Evolutionary conservation across 2,888 invertebrate genomes (phyloP).

Genomic region (Plusia festucae): DNA sequence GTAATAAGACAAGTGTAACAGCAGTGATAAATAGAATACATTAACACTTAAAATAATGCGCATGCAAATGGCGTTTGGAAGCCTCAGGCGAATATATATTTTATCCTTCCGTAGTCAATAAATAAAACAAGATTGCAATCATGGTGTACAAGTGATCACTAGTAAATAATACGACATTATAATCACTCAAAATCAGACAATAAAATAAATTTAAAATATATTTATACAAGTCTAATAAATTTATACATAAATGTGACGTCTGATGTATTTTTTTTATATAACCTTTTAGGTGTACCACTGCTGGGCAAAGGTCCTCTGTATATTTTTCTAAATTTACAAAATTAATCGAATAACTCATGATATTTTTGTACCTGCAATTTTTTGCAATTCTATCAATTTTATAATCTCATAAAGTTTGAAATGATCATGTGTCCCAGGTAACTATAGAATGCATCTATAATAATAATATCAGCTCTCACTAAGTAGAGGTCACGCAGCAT

Average conservation of each 20-base stretch:
- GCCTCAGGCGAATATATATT: constrained; percentile 41
- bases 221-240: too few relatives aligned
- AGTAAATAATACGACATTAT: constrained; percentile 11
- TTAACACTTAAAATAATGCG: constrained; percentile 36
- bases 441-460: not conserved
- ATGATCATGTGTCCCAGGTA: not conserved
- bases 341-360: too few relatives aligned
- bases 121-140: constrained; percentile 33
- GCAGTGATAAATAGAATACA: constrained; percentile 35
- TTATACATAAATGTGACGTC: too few relatives aligned
- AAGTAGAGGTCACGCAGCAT: not conserved
- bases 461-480: not conserved
- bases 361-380: too few relatives aligned
- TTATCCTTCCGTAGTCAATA: constrained; percentile 39
- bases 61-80: constrained; percentile 30
- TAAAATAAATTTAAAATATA: too few relatives aligned
- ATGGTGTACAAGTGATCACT: constrained; percentile 37
- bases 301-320: too few relatives aligned
- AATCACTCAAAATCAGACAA: not conserved
- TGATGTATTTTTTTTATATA: too few relatives aligned
- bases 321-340: too few relatives aligned
- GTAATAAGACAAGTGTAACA: constrained; percentile 13
- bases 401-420: too few relatives aligned
- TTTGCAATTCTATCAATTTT: too few relatives aligned
- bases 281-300: too few relatives aligned